Evolutionary conservation across 2,888 invertebrate species (phyloP).

Genomic region (Dynastes hyllus): DNA sequence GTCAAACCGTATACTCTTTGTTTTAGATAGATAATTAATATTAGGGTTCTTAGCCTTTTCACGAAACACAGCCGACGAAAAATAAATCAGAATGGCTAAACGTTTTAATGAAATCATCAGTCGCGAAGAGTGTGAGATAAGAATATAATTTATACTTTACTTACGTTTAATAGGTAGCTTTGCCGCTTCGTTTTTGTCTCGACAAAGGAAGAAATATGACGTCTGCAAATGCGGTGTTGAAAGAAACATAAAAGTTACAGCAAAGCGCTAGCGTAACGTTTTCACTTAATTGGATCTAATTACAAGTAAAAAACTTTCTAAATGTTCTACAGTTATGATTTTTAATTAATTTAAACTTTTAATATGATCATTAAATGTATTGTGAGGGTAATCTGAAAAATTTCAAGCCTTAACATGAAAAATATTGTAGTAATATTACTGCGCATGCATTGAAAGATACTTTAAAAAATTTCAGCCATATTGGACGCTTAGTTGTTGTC

Average conservation of each 20-base stretch:
- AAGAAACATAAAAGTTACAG: no score
- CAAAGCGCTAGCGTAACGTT: not conserved
- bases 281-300: not conserved
- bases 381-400: no score
- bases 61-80: not conserved
- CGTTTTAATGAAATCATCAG: not conserved
- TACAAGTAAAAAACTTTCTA: no score
- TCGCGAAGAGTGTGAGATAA: not conserved
- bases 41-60: not conserved
- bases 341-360: not conserved
- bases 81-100: not conserved
- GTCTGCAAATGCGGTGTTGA: no score
- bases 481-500: no score
- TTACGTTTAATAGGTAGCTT: not conserved
- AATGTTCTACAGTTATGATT: no score
- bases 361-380: not conserved
- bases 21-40: not conserved
- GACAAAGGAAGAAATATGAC: no score
- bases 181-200: not conserved
- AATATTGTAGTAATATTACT: no score
- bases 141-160: constrained; percentile 9
- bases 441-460: no score
- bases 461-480: no score
- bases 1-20: not conserved
- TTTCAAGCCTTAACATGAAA: no score